Evolutionary conservation across 2,797 vertebrate species (phyloP), one percentile per base, ranked within the genome.

Genomic region (Coilia nasus): DNA sequence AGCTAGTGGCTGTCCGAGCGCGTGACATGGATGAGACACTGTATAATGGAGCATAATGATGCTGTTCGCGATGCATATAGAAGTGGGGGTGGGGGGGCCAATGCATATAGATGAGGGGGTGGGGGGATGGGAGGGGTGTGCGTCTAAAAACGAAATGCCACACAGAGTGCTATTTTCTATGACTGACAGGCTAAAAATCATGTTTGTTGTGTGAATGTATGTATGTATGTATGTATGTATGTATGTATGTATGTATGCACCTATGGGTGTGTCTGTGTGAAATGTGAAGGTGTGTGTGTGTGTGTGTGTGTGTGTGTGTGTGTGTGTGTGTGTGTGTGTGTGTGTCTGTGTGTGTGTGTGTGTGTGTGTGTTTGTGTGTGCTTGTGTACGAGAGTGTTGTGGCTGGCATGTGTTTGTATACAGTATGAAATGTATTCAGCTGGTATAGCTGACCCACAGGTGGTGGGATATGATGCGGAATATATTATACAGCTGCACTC

Each of bases 321-420:
- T 85, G 41, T 83, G 81, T 87, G 56, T 85, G 81, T 83, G 46
- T 47, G 46, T 47, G 46, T 47, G 46, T 47, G 46, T 47, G 46
- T 47, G 46, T 47, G 46, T 83, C 19, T 46, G 80, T 83, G 82
- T 85, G 82, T 84, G 35, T 44, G 62, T 84, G 64, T 71, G 82
- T 85, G 54, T 84, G 64, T n/a, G 14, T 46, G 47, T 84, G 41
- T 83, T 82, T 83, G 80, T 81, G 81, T 50, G 47, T 82, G 84
- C 2, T 41, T 57, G 62, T 71, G 11, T 71, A 17, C n/a, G 0
- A 28, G 67, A 35, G 28, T 7, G 31, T 78, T 78, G 67, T 75
- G 19, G 15, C 19, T 44, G 35, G 71, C 44, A 14, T 17, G 21
- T 19, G 31, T 21, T 21, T 19, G 71, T 31, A 78, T 44, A 44